Conservation (phyloP, 92 coral and sea anemone genomes). For the Epizoanthus ramosus region DNA sequence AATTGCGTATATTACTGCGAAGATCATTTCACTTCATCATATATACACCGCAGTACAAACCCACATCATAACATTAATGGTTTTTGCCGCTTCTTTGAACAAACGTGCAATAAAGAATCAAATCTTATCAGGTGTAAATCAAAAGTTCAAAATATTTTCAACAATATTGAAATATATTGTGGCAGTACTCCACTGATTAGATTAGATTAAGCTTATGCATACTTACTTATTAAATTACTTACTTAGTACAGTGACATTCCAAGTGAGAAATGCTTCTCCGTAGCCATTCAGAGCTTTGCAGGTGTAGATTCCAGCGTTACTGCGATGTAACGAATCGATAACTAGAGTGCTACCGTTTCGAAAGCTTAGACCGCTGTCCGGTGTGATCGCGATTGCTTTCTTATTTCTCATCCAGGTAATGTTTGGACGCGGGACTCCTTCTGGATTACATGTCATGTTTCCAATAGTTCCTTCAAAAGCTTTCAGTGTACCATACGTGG, state of each 20-base stretch:
- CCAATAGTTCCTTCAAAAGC: not conserved
- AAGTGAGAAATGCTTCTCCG: conserved; percentile 2
- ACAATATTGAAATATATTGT: too few relatives aligned
- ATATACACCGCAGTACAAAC: too few relatives aligned
- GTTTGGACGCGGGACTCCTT: not conserved
- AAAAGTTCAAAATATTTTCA: too few relatives aligned
- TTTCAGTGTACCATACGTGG: not conserved
- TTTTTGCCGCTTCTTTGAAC: too few relatives aligned
- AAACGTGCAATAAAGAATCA: too few relatives aligned
- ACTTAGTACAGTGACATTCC: conserved; percentile 10
- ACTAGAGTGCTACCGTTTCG: not conserved
- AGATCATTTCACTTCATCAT: too few relatives aligned
- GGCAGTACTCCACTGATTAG: too few relatives aligned
- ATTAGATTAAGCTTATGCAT: too few relatives aligned
- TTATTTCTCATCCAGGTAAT: too few relatives aligned
- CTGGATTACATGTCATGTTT: not conserved
- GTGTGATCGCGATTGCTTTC: not conserved
- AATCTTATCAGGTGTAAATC: too few relatives aligned
- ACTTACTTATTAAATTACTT: not conserved
- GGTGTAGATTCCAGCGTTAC: not conserved
- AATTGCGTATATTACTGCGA: too few relatives aligned
- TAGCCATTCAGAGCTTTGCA: conserved; percentile 9
- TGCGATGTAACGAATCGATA: not conserved
- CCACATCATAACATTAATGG: too few relatives aligned
- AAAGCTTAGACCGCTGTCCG: not conserved